Evolutionary conservation across 2,888 invertebrate species (phyloP), one percentile per base, ranked within the genome.

Genomic region (Temnothorax unifasciatus): DNA sequence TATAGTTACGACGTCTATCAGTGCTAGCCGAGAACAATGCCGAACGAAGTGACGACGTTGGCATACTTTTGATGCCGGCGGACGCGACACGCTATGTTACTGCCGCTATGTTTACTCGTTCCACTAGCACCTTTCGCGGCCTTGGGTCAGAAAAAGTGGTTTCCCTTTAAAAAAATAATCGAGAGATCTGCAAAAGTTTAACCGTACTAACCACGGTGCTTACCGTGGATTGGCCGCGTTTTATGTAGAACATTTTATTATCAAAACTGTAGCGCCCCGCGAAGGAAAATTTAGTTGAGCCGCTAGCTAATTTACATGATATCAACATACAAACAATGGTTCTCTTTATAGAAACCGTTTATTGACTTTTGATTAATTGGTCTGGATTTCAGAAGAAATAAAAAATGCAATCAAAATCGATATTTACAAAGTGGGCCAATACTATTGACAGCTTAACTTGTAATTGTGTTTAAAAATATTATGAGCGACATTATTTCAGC

Each of bases 1-100:
- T 93, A 91, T 90, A 87, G 90, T 91, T 91, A 90, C 90, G 88
- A 88, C 90, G 90, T 91, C 91, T 91, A 91, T 92, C 90, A 85
- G 84, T 82, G 75, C 85, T 57, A 82, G 9, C 83, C 82, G 75
- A 76, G 85, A 90, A 92, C 92, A 92, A 92, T 92, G 89, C 88
- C 74, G 83, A 93, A 93, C 92, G 88, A 92, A 92, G 93, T 94
- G 93, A 92, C 92, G 92, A 93, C 93, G 92, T 92, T 93, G 93
- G 92, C 93, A 93, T 91, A 93, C 90, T 91, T 93, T 91, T 88
- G 91, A 86, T 85, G 88, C 87, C 89, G 86, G 41, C 88, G 82
- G 82, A 90, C 91, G 91, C 91, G 91, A 90, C 90, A 84, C 74
- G 63, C 47, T 34, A 54, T 59, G 71, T 69, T 34, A 41, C 66